Conservation (phyloP, 1,140 invertebrate genomes). For the Cecropterus lyciades region DNA sequence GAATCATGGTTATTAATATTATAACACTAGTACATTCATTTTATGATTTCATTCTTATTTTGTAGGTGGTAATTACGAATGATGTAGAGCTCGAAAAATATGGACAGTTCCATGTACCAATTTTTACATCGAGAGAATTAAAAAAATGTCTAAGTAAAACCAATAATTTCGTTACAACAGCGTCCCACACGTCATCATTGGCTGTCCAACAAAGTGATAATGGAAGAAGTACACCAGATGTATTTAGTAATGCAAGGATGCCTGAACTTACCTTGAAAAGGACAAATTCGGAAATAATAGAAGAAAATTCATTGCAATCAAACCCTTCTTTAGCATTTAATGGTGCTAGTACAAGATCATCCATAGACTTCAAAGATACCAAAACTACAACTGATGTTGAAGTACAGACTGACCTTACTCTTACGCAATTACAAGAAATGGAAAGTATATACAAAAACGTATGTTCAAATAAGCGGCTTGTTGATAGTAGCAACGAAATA, state of each 20-base stretch:
- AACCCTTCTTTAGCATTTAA: neutral
- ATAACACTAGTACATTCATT: constrained; percentile 4
- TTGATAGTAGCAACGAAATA: neutral
- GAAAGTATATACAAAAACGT: constrained; percentile 9
- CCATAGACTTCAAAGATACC: constrained; percentile 5
- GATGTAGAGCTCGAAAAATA: constrained; percentile 46
- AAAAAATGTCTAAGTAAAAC: constrained; percentile 46
- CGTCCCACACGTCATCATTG: neutral
- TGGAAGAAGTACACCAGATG: neutral
- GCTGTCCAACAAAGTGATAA: neutral
- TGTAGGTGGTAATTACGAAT: constrained; percentile 54
- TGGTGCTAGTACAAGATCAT: constrained; percentile 1
- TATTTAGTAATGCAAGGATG: neutral
- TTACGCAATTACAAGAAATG: constrained; percentile 10
- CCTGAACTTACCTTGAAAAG: neutral
- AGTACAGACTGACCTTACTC: constrained; percentile 44
- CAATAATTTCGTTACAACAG: neutral
- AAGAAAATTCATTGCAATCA: neutral
- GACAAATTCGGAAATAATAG: neutral
- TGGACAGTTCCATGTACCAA: constrained; percentile 38
- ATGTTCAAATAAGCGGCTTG: neutral
- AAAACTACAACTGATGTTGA: constrained; percentile 35
- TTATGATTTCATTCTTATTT: constrained; percentile 20
- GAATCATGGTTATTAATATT: constrained; percentile 13
- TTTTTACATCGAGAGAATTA: constrained; percentile 51